Conservation (phyloP, 1,140 invertebrate genomes). For the Brachionus rubens region DNA sequence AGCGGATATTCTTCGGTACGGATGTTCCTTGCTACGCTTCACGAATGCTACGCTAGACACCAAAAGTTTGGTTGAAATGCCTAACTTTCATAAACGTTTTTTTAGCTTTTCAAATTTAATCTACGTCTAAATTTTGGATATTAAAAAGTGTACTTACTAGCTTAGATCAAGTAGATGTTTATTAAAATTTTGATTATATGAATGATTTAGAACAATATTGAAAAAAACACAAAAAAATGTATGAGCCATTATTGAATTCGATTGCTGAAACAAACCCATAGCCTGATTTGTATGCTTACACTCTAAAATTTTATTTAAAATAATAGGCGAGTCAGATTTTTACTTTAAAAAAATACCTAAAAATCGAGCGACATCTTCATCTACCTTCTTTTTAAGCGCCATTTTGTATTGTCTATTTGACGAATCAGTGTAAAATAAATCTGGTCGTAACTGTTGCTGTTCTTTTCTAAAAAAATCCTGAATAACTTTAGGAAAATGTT, state of each 20-base stretch:
- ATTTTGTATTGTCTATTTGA: constrained; percentile 41
- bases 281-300: not conserved
- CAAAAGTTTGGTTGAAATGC: no score
- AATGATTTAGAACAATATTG: constrained; percentile 22
- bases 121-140: no score
- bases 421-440: constrained; percentile 18
- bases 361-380: constrained; percentile 18
- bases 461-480: constrained; percentile 29
- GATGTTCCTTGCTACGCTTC: no score
- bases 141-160: not conserved
- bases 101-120: no score
- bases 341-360: constrained; percentile 2
- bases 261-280: constrained; percentile 8
- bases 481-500: constrained; percentile 32
- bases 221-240: constrained; percentile 8
- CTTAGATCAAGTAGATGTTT: not conserved
- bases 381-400: constrained; percentile 38
- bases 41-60: no score
- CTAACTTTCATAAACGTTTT: no score
- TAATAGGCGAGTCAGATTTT: not conserved
- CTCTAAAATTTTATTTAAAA: not conserved
- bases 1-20: no score
- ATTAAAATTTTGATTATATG: constrained; percentile 20
- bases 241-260: constrained; percentile 9
- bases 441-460: not conserved